Base-by-base conservation (phyloP, 2,888 invertebrate species). In the Pseudococcus longispinus region DNA sequence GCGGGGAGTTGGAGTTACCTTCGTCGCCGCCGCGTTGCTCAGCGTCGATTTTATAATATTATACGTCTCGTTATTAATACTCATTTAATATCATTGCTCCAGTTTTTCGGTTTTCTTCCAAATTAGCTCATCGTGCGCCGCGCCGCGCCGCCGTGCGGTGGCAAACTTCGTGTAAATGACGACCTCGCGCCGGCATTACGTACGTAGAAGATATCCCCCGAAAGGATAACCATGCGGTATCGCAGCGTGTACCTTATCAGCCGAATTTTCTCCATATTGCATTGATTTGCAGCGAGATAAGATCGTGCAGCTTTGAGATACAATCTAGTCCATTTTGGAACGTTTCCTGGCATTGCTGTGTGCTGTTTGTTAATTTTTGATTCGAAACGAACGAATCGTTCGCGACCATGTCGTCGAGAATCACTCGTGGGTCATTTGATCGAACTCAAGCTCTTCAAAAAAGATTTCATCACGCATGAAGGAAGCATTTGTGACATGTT, bases 1-100 rank as follows among this genome's bases (percentile, higher is more conserved):
- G 85, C 85, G 85, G 85, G 85, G 85, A 85, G 85, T 85, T 85
- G 85, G 74, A 85, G 74, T 85, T 85, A 70, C 85, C 85, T 85
- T 85, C 85, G 37, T 46, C 70, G 23, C 20, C 60, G n/a, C 2
- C 51, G 6, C 51, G n/a, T n/a, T n/a, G n/a, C n/a, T 4, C n/a
- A 5, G 55, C 55, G 5, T n/a, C 55, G 55, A 55, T 0, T 55
- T 3, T n/a, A 8, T 55, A 55, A 37, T 55, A 18, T 37, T 60
- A 60, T 23, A 37, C 29, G 42, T 65, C 85, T 85, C 44, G 65
- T 85, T 85, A 85, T 85, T 85, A 44, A 44, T 85, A 85, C 74
- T 70, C 85, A 44, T 85, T 85, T 85, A 65, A 55, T 84, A 55
- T 84, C 84, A 85, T 42, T 85, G 85, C 85, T 65, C 85, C 37